Evolutionary conservation across 2,888 invertebrate genomes (phyloP).

Genomic region (Aporophyla nigra): DNA sequence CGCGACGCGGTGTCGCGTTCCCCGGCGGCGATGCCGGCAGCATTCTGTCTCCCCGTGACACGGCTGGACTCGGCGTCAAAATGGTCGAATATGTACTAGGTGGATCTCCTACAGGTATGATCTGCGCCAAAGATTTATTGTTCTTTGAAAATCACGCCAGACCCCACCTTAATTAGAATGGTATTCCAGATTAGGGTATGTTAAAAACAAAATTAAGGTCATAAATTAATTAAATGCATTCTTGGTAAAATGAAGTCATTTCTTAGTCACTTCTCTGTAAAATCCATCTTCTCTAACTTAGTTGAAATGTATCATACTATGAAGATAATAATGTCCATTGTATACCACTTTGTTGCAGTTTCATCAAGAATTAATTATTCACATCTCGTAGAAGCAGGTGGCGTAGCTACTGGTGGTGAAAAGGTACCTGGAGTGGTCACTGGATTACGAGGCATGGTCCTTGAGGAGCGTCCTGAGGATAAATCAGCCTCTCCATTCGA

Average conservation of each 20-base stretch:
- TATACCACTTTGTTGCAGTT: slow-evolving; percentile 62
- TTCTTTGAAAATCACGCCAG: not conserved
- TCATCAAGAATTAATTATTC: slow-evolving; percentile 66
- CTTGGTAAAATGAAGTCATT: not conserved
- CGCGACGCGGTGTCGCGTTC: slow-evolving; percentile 93
- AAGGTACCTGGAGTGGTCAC: slow-evolving; percentile 87
- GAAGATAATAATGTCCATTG: slow-evolving; percentile 47
- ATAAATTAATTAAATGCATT: not conserved
- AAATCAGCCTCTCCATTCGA: slow-evolving; percentile 88
- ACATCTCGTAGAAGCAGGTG: slow-evolving; percentile 70
- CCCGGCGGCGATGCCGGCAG: slow-evolving; percentile 92
- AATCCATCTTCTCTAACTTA: not conserved
- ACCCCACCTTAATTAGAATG: not conserved
- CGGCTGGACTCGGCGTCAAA: slow-evolving; percentile 98
- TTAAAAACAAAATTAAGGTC: not conserved
- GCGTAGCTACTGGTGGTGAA: slow-evolving; percentile 79
- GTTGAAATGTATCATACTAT: not conserved
- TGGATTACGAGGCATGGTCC: slow-evolving; percentile 86
- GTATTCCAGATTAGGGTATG: not conserved
- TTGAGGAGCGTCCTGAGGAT: slow-evolving; percentile 87
- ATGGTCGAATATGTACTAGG: slow-evolving; percentile 99
- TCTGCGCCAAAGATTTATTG: slow-evolving; percentile 8
- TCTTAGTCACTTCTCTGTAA: not conserved
- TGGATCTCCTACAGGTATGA: slow-evolving; percentile 94
- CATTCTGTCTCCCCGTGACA: slow-evolving; percentile 95